phyloP scores from a whole-genome alignment of 35 echinoderm and acorn worm genomes.

The Apostichopus parvimensis region DNA sequence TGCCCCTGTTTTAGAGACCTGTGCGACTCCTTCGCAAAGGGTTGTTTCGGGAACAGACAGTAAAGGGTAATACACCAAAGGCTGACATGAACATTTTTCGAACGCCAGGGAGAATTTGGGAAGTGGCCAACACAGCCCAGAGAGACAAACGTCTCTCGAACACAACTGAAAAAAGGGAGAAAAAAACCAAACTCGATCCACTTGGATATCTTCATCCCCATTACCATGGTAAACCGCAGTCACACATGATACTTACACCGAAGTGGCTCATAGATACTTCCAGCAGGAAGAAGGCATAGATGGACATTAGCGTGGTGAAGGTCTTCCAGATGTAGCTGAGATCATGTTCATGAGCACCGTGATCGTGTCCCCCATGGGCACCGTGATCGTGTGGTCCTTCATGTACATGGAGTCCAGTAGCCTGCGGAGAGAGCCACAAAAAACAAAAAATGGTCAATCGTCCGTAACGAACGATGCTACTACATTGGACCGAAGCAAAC shows the following conservation, averaged over 20 bases:
- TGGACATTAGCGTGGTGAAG: slow-evolving; percentile 23
- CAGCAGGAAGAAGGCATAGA: slow-evolving; percentile 18
- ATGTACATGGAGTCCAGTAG: slow-evolving; percentile 31
- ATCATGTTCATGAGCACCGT: background rate
- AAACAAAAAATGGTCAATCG: too few species aligned
- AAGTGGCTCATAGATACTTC: background rate
- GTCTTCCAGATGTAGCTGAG: slow-evolving; percentile 32
- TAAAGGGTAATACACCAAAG: too few species aligned
- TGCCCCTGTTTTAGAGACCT: too few species aligned
- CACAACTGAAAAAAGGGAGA: background rate
- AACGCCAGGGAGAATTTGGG: background rate
- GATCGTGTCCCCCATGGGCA: background rate
- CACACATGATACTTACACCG: slow-evolving; percentile 6
- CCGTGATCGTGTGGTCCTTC: background rate
- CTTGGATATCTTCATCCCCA: background rate
- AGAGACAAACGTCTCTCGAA: background rate
- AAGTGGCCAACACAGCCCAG: background rate
- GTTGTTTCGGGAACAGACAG: too few species aligned
- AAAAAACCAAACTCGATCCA: background rate
- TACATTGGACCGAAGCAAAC: too few species aligned
- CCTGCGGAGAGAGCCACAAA: slow-evolving; percentile 4
- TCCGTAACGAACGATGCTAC: too few species aligned
- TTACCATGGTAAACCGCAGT: background rate
- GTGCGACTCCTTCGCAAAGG: too few species aligned
- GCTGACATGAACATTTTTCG: too few species aligned